phyloP scores from a whole-genome alignment of 2,888 invertebrate genomes.

The Frankliniella fusca region DNA sequence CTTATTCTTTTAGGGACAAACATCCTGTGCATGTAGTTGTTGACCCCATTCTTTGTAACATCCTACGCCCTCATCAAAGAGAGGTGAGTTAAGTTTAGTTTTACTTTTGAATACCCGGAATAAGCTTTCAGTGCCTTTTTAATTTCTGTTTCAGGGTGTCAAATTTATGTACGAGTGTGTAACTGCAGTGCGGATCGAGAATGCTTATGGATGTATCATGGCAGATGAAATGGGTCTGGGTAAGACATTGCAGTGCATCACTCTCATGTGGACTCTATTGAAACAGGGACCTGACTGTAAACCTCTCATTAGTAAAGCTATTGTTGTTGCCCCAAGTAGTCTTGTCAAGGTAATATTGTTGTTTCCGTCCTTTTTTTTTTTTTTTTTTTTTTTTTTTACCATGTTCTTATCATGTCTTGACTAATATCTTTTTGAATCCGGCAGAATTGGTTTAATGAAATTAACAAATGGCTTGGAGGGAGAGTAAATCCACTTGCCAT shows the following conservation, averaged over 20 bases:
- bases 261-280: slow-evolving; percentile 89
- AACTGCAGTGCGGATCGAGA: slow-evolving; percentile 81
- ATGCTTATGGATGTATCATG: slow-evolving; percentile 94
- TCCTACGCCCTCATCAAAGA: slow-evolving; percentile 93
- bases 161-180: slow-evolving; percentile 99
- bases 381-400: background rate
- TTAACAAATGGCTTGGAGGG: slow-evolving; percentile 90
- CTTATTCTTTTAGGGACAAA: slow-evolving; percentile 50
- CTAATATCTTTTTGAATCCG: slow-evolving; percentile 34
- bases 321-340: slow-evolving; percentile 96
- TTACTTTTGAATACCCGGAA: slow-evolving; percentile 2
- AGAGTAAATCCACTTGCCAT: slow-evolving; percentile 77
- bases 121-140: slow-evolving; percentile 23
- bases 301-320: slow-evolving; percentile 84
- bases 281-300: slow-evolving; percentile 89
- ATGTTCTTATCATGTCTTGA: background rate
- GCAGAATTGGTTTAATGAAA: slow-evolving; percentile 96
- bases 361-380: slow-evolving; percentile 29
- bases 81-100: slow-evolving; percentile 53
- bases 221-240: slow-evolving; percentile 99
- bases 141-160: slow-evolving; percentile 63
- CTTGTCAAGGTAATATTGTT: slow-evolving; percentile 67
- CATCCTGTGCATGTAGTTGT: slow-evolving; percentile 91
- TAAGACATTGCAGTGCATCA: slow-evolving; percentile 96
- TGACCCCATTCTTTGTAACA: slow-evolving; percentile 84